phyloP scores from a whole-genome alignment of 2,888 invertebrate species.

The Pyrrhosoma nymphula region DNA sequence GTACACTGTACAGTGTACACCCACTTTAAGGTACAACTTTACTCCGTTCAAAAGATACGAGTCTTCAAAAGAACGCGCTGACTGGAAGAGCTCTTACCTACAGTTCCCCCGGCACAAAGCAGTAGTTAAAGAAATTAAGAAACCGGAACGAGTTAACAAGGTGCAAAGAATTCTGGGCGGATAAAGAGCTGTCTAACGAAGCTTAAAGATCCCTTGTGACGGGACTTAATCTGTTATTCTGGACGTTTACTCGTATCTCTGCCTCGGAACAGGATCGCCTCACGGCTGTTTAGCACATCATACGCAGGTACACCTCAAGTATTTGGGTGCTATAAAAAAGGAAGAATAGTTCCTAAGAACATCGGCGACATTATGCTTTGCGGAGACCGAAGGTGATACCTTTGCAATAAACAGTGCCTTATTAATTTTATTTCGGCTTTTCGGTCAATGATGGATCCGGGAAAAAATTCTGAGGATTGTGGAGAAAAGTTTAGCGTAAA shows the following conservation, averaged over 20 bases:
- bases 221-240: slow-evolving; percentile 19
- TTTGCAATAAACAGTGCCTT: not conserved
- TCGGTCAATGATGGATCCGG: not conserved
- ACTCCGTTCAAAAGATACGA: not conserved
- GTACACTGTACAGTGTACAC: no score
- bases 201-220: not conserved
- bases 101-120: slow-evolving; percentile 46
- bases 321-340: not conserved
- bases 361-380: not conserved
- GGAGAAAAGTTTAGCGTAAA: no score
- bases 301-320: not conserved
- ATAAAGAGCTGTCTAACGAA: slow-evolving; percentile 51
- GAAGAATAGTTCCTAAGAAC: not conserved
- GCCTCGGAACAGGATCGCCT: not conserved
- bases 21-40: not conserved
- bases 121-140: slow-evolving; percentile 47
- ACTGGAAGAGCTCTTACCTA: not conserved
- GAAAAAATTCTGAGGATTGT: no score
- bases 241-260: not conserved
- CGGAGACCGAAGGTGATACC: not conserved
- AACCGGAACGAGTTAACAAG: slow-evolving; percentile 58
- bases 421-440: not conserved
- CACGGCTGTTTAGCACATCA: not conserved
- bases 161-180: slow-evolving; percentile 50
- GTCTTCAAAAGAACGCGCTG: not conserved